These are phyloP conservation scores for Podarcis cretensis DNA, from an alignment of 2,113 vertebrate species.

Conservation along the genomic window DNA sequence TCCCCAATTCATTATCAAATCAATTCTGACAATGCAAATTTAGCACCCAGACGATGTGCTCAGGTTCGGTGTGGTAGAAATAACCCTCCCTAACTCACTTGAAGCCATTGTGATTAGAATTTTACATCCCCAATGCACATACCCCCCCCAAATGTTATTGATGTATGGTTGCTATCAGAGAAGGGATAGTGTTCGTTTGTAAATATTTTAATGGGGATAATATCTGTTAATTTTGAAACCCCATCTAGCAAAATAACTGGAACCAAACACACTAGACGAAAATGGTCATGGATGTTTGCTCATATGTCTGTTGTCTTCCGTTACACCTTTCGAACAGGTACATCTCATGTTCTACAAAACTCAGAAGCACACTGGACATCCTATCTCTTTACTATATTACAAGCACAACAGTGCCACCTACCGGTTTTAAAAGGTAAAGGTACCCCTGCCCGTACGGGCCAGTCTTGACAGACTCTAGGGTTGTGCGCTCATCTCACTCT, in stretches of 20 bases:
- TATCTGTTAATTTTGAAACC: neutral
- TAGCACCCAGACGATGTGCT: neutral
- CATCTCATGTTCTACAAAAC: neutral
- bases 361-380: neutral
- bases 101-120: neutral
- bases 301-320: neutral
- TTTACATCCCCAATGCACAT: neutral
- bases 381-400: neutral
- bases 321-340: neutral
- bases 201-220: neutral
- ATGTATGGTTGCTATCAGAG: neutral
- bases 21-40: neutral
- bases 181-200: neutral
- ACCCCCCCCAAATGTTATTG: neutral
- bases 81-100: neutral
- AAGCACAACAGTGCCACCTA: slow-evolving; percentile 57
- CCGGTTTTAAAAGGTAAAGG: slow-evolving; percentile 8
- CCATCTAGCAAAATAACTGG: neutral
- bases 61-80: neutral
- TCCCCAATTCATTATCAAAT: neutral
- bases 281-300: neutral
- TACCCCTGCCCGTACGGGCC: too few relatives aligned
- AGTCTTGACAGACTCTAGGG: too few relatives aligned
- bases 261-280: neutral
- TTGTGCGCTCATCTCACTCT: too few relatives aligned